These are phyloP conservation scores for Eclectus roratus DNA, from an alignment of 2,113 vertebrate species.

Conservation along the genomic window DNA sequence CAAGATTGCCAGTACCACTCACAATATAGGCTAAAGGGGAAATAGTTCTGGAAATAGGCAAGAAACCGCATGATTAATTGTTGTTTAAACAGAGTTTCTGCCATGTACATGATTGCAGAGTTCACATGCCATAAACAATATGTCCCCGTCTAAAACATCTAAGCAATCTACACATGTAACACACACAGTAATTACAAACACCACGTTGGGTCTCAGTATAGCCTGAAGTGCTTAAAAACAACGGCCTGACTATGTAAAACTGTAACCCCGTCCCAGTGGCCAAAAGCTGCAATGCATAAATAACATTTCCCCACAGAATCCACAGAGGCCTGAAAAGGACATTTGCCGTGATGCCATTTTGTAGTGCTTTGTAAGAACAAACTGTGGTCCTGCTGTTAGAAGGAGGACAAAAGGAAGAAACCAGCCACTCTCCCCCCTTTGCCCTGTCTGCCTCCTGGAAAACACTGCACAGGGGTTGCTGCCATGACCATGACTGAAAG, in stretches of 20 bases:
- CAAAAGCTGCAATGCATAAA: background rate
- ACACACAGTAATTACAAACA: background rate
- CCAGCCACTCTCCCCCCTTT: too few species aligned
- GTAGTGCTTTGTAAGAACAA: background rate
- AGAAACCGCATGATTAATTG: background rate
- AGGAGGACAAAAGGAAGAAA: background rate
- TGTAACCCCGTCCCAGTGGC: background rate
- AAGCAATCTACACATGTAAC: background rate
- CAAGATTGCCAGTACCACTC: background rate
- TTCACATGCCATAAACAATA: background rate
- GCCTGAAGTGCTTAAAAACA: background rate
- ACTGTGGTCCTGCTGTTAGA: background rate
- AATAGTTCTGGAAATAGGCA: background rate
- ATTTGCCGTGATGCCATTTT: background rate
- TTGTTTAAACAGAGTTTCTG: background rate
- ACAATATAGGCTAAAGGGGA: background rate
- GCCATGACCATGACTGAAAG: fast-evolving
- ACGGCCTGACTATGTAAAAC: background rate
- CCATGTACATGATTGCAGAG: background rate
- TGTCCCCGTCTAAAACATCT: background rate
- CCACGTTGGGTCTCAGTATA: background rate
- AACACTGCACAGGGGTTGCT: fast-evolving
- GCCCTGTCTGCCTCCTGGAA: background rate
- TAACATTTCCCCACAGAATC: background rate
- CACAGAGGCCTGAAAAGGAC: background rate